Evolutionary conservation across 2,797 vertebrate genomes (phyloP), one percentile per base, ranked within the genome.

Genomic region (Oryzias dopingdopingensis): DNA sequence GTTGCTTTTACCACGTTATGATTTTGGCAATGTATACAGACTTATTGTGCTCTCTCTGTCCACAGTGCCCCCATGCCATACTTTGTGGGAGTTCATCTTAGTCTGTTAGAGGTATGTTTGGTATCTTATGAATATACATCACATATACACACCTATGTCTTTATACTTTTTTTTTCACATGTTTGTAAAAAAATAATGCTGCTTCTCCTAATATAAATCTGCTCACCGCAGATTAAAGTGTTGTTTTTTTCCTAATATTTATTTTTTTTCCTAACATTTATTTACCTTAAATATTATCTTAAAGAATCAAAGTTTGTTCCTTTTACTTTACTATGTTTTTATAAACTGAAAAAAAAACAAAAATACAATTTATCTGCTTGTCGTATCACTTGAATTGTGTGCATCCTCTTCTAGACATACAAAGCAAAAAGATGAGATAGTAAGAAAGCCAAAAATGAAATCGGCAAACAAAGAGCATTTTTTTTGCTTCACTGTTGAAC

Each of bases 51-150:
- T 47, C 47, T 88, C 52, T 83, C 67, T 74, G 54, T 82, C 85
- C 83, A 77, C 89, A 99, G 97, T 84, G 97, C 97, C 49, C 97
- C 97, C 0, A 99, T 98, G 96, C 97, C 97, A 60, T 99, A 99
- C 89, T 89, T 99, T 73, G 93, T 99, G 83, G 97, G 97, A 44
- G 92, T 99, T 87, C 97, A 99, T 87, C 93, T 95, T 60, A 99
- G 96, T 87, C 93, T 99, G 73, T 89, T 98, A 64, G 96, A 99
- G 93, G 97, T 98, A 91, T 77, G 95, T 88, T 70, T 32, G 2
- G 7, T 32, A 12, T 12, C 8, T 32, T 32, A 26, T 26, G 7
- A 26, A 26, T 26, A 26, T 26, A 26, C 7, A 26, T 26, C 26
- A 26, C 26, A 26, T 26, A 26, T 26, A 26, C 12, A 37, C 8